Base-by-base conservation (phyloP, 2,113 vertebrate genomes). In the Benitochromis conjunctus region DNA sequence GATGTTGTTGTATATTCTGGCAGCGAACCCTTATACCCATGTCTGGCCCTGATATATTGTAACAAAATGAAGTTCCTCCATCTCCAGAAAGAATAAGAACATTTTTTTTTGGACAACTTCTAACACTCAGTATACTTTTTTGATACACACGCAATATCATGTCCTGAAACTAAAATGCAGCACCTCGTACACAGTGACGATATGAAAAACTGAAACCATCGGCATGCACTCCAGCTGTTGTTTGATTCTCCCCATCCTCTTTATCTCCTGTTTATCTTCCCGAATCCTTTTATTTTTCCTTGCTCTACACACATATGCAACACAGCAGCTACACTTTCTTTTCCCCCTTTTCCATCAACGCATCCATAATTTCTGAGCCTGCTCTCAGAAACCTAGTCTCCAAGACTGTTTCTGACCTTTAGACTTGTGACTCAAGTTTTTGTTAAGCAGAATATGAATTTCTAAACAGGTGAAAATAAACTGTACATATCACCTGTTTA, bases 1-100 rank as follows among this genome's bases (percentile, higher is more conserved):
- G 80, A 89, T 89, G 81, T 87, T 88, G 81, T 79, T 93, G 86
- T 84, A 48, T 89, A 53, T 88, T 93, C 88, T 93, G 92, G 87
- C 81, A 66, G 79, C 3, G 5, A 43, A 84, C 82, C 60, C 71
- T 26, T 56, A 43, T 41, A 81, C 51, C 41, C 21, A 2, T 80
- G 82, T 88, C 77, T 62, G 31, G 38, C 41, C 19, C 81, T 16
- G 53, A 85, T 66, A 53, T 24, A 81, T 18, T 71, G 58, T 21
- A 82, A 48, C 21, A 74, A 79, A 81, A 12, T 79, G 31, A 64
- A 24, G 79, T 81, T 86, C 82, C 36, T 69, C 46, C 21, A 56
- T 85, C 36, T 88, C 76, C 21, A 19, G 58, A 88, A 88, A 81
- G 79, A 87, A 88, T 74, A 48, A 76, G 46, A 51, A 31, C 6